Evolutionary conservation across 2,113 vertebrate species (phyloP).

Genomic region (Mionectes macconnelli): DNA sequence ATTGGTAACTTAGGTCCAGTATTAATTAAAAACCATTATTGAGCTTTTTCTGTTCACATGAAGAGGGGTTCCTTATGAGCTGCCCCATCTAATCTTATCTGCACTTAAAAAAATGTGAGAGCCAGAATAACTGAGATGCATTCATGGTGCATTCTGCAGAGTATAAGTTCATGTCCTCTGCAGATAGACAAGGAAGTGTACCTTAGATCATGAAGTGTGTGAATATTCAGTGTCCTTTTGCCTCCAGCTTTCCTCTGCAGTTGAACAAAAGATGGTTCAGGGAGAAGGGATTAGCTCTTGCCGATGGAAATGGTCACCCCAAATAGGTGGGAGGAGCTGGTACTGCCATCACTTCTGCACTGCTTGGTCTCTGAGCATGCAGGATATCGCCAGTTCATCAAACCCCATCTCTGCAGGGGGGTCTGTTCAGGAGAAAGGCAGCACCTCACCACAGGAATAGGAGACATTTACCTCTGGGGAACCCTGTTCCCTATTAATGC

Average conservation of each 20-base stretch:
- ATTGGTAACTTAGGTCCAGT: background rate
- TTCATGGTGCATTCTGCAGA: background rate
- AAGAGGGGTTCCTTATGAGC: background rate
- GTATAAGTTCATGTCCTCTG: background rate
- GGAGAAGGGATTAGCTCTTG: background rate
- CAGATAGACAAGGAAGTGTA: background rate
- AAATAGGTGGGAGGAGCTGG: background rate
- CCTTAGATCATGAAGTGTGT: background rate
- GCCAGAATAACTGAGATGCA: background rate
- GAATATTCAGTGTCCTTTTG: background rate
- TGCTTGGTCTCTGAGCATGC: background rate
- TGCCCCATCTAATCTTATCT: background rate
- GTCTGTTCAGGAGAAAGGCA: background rate
- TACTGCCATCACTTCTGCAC: background rate
- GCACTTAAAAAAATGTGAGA: background rate
- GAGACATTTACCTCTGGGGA: background rate
- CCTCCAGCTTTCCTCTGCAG: background rate
- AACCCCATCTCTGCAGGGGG: background rate
- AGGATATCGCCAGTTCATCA: background rate
- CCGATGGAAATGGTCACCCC: background rate
- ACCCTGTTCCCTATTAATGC: fast-evolving
- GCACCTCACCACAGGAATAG: background rate
- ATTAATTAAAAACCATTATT: background rate
- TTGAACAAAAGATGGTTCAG: background rate
- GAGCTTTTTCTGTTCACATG: background rate